phyloP scores from a whole-genome alignment of 2,888 invertebrate genomes.

The Sicus ferrugineus region DNA sequence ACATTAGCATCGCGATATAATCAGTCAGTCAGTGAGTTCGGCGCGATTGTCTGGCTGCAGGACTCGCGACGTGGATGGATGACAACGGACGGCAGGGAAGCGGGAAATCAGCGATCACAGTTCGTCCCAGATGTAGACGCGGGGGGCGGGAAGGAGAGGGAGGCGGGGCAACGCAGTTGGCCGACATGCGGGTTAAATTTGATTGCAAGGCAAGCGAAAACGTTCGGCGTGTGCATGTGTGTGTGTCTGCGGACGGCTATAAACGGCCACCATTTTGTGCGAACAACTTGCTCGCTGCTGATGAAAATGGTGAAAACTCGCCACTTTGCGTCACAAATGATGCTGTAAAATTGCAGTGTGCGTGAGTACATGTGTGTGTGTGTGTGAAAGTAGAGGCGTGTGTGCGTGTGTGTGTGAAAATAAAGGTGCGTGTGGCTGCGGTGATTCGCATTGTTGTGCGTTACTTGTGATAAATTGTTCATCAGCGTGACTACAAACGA shows the following conservation, averaged over 20 bases:
- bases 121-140: background rate
- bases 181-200: too few species aligned
- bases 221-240: too few species aligned
- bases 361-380: background rate
- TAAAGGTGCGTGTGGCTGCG: background rate
- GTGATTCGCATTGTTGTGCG: constrained; percentile 20
- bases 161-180: background rate
- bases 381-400: background rate
- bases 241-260: too few species aligned
- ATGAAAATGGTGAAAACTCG: constrained; percentile 19
- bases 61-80: constrained; percentile 8
- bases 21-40: constrained; percentile 35
- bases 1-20: constrained; percentile 32
- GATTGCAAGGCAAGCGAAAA: too few species aligned
- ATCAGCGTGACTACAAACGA: constrained; percentile 28
- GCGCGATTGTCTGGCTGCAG: constrained; percentile 6
- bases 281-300: constrained; percentile 9
- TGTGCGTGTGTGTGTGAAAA: background rate
- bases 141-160: background rate
- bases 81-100: background rate
- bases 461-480: constrained; percentile 31
- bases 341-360: background rate
- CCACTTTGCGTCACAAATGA: constrained; percentile 21
- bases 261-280: constrained; percentile 3
- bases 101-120: background rate